Evolutionary conservation across 2,113 vertebrate species (phyloP), one percentile per base, ranked within the genome.

Genomic region (Gorsachius goisagi): DNA sequence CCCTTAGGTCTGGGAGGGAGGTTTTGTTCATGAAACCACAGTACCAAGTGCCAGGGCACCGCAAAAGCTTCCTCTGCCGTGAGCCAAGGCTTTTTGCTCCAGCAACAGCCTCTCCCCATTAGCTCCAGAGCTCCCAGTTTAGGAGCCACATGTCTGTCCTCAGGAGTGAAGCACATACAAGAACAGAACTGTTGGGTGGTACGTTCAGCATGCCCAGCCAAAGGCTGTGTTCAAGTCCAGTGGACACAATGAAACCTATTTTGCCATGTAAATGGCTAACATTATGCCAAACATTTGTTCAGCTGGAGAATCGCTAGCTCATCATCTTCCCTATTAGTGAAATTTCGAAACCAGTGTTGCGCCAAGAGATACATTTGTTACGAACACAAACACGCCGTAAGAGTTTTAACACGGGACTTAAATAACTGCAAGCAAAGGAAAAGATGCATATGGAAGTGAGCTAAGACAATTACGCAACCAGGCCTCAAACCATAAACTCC

Each of bases 281-380:
- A 92, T 87, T 62, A 92, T 33, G 74, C 74, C 89, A 91, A 92
- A 88, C 86, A 66, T 89, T 92, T 91, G 87, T 80, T 91, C 84
- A 19, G 6, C 28, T 91, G 76, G 66, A 97, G 58, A 73, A 67
- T 45, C 71, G 26, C 47, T 83, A 66, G 89, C 74, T 91, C 96
- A 83, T 79, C 94, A 90, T 92, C 92, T 76, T 94, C 35, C 53
- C 73, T 53, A 76, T 85, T 72, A 90, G 76, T 14, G 80, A 84
- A 28, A 84, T 93, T 85, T 90, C 86, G 64, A 60, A 92, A 81
- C 66, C 10, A 9, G 47, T 33, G 73, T 13, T 73, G 59, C 64
- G 77, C 67, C 2, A 5, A 60, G 93, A 94, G 60, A 86, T 56
- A 1, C 55, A 86, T 88, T 84, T 86, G 90, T 59, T 76, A 88